Base-by-base conservation (phyloP, 2,797 vertebrate genomes). In the Antrozous pallidus region DNA sequence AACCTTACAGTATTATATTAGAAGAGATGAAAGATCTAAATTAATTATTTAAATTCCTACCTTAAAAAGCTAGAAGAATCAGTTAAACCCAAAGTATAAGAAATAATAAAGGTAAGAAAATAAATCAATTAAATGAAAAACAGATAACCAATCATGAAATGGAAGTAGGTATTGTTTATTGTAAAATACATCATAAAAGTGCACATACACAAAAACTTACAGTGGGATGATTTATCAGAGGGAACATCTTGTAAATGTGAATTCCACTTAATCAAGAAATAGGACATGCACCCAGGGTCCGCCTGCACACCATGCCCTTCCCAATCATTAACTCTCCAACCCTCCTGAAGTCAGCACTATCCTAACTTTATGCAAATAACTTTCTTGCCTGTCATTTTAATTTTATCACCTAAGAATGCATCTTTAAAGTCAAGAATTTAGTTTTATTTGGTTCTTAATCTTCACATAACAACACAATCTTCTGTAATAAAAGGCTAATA, bases 91-190 rank as follows among this genome's bases (percentile, higher is more conserved):
- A 84, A 86, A 83, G 63, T n/a, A 74, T 49, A 75, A 74, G 22
- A 77, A 78, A 54, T 38, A 54, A 56, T 38, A 78, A 78, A 78
- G 74, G 49, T 20, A 80, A 49, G n/a, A 13, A 73, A 78, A 40
- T 24, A 38, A 70, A 12, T 71, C 26, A 81, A 16, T 71, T n/a
- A 81, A 77, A 56, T 70, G 38, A 38, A 78, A 89, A 83, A 49
- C 38, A 94, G 31, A 88, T 38, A 80, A 49, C 28, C 14, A 83
- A 74, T 33, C 58, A 51, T 71, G 31, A 78, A 42, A 36, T 49
- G 58, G 86, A 89, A 90, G 42, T 8, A 61, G n/a, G 36, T 49
- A 65, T 61, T 11, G 88, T 88, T 93, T 80, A 88, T 49, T 91
- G 22, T 40, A 65, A 91, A 73, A 51, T 40, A 82, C 38, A 63